phyloP scores from a whole-genome alignment of 1,140 invertebrate species.

The Leguminivora glycinivorella region DNA sequence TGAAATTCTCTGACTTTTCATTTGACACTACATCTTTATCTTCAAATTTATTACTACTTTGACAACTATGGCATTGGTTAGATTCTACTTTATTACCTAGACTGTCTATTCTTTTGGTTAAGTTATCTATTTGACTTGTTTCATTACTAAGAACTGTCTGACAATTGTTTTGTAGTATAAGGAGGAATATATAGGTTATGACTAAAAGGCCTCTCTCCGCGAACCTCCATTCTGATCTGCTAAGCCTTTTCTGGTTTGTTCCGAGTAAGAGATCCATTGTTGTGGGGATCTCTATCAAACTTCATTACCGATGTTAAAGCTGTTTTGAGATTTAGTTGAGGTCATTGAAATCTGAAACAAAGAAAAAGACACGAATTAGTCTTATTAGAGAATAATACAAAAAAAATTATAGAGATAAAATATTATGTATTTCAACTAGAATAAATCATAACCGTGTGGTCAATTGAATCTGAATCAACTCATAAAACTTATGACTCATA shows the following conservation, averaged over 20 bases:
- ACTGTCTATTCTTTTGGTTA: conserved; percentile 57
- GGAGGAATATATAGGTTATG: conserved; percentile 54
- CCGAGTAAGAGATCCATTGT: conserved; percentile 54
- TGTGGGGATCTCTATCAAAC: conserved; percentile 42
- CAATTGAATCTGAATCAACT: too few relatives aligned
- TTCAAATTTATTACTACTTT: conserved; percentile 48
- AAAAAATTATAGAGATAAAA: too few relatives aligned
- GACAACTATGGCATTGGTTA: conserved; percentile 70
- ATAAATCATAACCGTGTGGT: too few relatives aligned
- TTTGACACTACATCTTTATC: conserved; percentile 38
- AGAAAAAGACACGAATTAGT: conserved; percentile 15
- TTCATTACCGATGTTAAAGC: conserved; percentile 50
- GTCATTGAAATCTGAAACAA: conserved; percentile 60
- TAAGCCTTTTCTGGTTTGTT: conserved; percentile 39
- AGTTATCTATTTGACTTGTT: conserved; percentile 48
- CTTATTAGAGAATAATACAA: too few relatives aligned
- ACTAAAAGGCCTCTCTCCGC: conserved; percentile 46
- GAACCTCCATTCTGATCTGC: conserved; percentile 55
- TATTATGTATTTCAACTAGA: too few relatives aligned
- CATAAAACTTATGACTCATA: too few relatives aligned
- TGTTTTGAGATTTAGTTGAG: conserved; percentile 31
- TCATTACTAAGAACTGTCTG: conserved; percentile 48
- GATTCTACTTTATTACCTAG: conserved; percentile 60
- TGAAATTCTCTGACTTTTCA: conserved; percentile 38
- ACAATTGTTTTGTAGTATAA: conserved; percentile 48